Percentiles rank a stretch among this genome's conserved stretches.
Conservation (phyloP, 2,888 invertebrate species). For the Trichogramma evanescens region DNA sequence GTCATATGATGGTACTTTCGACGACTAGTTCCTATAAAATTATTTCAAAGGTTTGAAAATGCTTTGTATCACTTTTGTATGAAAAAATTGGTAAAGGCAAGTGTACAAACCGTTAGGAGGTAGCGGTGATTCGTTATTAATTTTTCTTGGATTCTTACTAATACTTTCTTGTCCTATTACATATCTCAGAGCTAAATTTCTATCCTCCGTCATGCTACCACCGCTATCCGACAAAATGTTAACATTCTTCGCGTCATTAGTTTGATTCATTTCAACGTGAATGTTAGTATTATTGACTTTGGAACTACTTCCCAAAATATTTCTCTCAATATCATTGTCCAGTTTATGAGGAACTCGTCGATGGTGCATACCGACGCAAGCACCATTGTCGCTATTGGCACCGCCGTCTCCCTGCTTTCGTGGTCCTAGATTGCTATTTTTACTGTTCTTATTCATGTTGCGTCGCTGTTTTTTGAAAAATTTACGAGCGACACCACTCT, state of each 20-base stretch:
- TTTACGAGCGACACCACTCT: constrained; percentile 86
- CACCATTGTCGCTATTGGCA: constrained; percentile 54
- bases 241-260: constrained; percentile 57
- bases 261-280: constrained; percentile 60
- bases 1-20: constrained; percentile 21
- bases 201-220: constrained; percentile 45
- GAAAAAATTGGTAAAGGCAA: background rate
- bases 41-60: constrained; percentile 1
- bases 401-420: constrained; percentile 57
- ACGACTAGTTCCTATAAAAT: constrained; percentile 4
- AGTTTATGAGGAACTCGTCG: constrained; percentile 48
- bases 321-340: constrained; percentile 42
- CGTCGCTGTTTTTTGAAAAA: constrained; percentile 84
- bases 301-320: constrained; percentile 62
- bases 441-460: constrained; percentile 61
- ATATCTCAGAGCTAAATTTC: constrained; percentile 39
- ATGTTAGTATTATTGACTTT: constrained; percentile 78
- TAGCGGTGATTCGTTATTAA: constrained; percentile 10
- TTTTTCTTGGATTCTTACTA: constrained; percentile 22
- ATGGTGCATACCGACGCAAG: constrained; percentile 46
- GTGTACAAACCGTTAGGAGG: constrained; percentile 12
- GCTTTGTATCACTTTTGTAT: background rate
- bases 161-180: constrained; percentile 45
- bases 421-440: constrained; percentile 65
- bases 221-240: constrained; percentile 62